Percentiles rank a stretch among this genome's conserved stretches.
Evolutionary conservation across 35 echinoderm and acorn worm genomes (phyloP).

Genomic region (Holothuria glaberrima): DNA sequence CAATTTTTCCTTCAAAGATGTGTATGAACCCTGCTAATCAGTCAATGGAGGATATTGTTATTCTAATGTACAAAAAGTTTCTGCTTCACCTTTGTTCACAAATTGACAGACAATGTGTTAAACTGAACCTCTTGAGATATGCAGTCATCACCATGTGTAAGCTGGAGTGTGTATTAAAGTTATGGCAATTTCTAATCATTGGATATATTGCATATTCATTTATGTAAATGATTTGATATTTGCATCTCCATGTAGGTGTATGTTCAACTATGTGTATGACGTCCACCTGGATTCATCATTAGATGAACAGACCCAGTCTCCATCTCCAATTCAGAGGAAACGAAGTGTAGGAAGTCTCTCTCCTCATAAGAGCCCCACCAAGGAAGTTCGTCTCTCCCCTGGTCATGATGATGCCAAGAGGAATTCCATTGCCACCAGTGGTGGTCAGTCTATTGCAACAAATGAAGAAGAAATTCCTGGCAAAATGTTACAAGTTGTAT

Average conservation of each 20-base stretch:
- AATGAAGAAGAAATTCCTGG: constrained; percentile 51
- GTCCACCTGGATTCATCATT: constrained; percentile 68
- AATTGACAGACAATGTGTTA: too few relatives aligned
- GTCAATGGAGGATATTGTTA: too few relatives aligned
- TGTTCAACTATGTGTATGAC: constrained; percentile 94
- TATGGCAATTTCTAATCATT: too few relatives aligned
- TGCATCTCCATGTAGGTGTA: constrained; percentile 37
- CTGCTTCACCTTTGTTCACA: too few relatives aligned
- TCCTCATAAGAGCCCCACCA: constrained; percentile 71
- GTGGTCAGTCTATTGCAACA: constrained; percentile 28
- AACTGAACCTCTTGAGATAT: too few relatives aligned
- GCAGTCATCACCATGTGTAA: too few relatives aligned
- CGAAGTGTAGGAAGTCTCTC: constrained; percentile 40
- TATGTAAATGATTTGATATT: not conserved
- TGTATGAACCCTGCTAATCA: too few relatives aligned
- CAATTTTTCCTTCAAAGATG: too few relatives aligned
- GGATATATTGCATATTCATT: too few relatives aligned
- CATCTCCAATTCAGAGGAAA: constrained; percentile 27
- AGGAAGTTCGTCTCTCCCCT: constrained; percentile 45
- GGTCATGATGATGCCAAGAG: constrained; percentile 45
- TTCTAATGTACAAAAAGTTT: too few relatives aligned
- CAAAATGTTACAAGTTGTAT: constrained; percentile 72
- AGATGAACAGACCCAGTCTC: constrained; percentile 15
- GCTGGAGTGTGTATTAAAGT: too few relatives aligned
- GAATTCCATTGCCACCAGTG: constrained; percentile 42